These are phyloP conservation scores for Psittacula echo DNA, from an alignment of 2,797 vertebrate species.

Conservation along the genomic window DNA sequence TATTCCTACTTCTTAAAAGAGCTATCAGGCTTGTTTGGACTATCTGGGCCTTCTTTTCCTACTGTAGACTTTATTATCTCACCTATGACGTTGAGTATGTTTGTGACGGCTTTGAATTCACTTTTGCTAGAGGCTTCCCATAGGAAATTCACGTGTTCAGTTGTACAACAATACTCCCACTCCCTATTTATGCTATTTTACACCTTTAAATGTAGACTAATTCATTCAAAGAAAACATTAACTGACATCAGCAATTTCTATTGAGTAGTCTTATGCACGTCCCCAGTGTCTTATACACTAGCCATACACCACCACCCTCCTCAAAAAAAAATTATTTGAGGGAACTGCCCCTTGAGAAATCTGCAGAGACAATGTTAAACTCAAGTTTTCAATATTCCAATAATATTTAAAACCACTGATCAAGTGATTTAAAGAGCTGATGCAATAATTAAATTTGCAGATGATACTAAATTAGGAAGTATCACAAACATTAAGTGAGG, in stretches of 20 bases:
- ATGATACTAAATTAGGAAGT: slow-evolving; percentile 19
- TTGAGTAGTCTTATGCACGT: not conserved
- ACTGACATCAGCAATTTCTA: not conserved
- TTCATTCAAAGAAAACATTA: not conserved
- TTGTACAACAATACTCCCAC: not conserved
- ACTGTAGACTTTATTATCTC: not conserved
- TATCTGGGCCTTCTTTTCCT: not conserved
- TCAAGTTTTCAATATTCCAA: not conserved
- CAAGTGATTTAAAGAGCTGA: not conserved
- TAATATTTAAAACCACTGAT: slow-evolving; percentile 29
- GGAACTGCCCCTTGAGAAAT: not conserved
- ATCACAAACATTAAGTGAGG: not conserved
- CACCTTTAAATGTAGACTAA: not conserved
- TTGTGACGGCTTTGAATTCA: not conserved
- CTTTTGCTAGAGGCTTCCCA: not conserved
- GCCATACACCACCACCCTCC: not conserved
- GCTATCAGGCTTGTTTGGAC: not conserved
- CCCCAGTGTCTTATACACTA: not conserved
- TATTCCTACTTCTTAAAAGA: not conserved
- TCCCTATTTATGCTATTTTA: not conserved
- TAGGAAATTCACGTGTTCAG: not conserved
- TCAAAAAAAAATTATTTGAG: not conserved
- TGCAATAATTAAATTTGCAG: slow-evolving; percentile 33
- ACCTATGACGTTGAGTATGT: not conserved
- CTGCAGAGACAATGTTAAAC: not conserved